Evolutionary conservation across 2,797 vertebrate species (phyloP).

Genomic region (Apogon hyalosoma): DNA sequence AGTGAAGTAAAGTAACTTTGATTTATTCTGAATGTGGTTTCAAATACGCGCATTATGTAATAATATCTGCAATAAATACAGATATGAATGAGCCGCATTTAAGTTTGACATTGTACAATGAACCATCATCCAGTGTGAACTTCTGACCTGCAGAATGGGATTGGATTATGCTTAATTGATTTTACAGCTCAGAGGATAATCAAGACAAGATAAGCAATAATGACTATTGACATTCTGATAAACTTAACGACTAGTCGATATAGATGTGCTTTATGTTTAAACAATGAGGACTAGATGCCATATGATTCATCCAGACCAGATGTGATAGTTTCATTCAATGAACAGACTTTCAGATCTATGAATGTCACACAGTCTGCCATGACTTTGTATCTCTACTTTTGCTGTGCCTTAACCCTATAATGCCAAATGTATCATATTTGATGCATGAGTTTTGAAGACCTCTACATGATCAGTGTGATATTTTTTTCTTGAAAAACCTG

Average conservation of each 20-base stretch:
- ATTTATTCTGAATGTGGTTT: conserved; percentile 34
- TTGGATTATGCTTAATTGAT: conserved; percentile 78
- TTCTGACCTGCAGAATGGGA: conserved; percentile 64
- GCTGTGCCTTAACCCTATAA: background rate
- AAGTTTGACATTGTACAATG: conserved; percentile 27
- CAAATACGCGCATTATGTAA: conserved; percentile 22
- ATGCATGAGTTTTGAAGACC: too few species aligned
- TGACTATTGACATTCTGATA: conserved; percentile 80
- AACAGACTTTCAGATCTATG: background rate
- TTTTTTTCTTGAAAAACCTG: too few species aligned
- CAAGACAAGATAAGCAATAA: conserved; percentile 81
- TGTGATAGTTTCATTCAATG: conserved; percentile 14
- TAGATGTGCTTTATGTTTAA: conserved; percentile 63
- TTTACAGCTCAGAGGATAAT: conserved; percentile 78
- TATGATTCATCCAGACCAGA: conserved; percentile 31
- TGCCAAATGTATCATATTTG: too few species aligned
- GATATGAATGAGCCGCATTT: conserved; percentile 1
- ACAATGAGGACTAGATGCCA: conserved; percentile 45
- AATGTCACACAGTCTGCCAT: background rate
- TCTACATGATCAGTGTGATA: too few species aligned
- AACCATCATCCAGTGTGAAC: conserved; percentile 53
- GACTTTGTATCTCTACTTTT: background rate
- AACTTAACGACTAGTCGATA: conserved; percentile 71
- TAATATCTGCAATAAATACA: conserved; percentile 19
- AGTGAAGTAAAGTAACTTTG: conserved; percentile 47